Base-by-base conservation (phyloP, 2,113 vertebrate genomes). In the Numida meleagris region DNA sequence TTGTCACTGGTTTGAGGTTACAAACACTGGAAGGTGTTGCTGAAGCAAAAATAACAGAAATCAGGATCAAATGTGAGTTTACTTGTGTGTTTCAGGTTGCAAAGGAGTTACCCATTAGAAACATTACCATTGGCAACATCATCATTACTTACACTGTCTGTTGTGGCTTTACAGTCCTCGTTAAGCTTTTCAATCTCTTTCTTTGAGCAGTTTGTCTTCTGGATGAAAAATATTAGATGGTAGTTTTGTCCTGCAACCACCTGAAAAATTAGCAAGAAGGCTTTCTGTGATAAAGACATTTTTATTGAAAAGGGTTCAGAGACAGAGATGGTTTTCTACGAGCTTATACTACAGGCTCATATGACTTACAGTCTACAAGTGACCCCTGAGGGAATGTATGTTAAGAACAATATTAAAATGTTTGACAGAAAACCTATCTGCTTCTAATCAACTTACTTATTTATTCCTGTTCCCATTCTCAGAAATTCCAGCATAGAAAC, bases 201-300 rank as follows among this genome's bases (percentile, higher is more conserved):
- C 62, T 98, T 98, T 70, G 97, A 95, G 90, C 97, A 98, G 15
- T 86, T 96, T 46, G 97, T 98, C 87, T 96, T 94, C 27, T 2
- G 31, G 59, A 86, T 9, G 7, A 1, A 15, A 90, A 98, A 98
- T 25, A 3, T 42, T 48, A 97, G 31, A 21, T 0, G 17, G 68
- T 82, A 98, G 1, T 14, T 96, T 33, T 3, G 1, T 78, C 97
- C 98, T 76, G 76, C 82, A 68, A 96, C 95, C 40, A 94, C 46
- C 97, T 98, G 93, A 70, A 97, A 97, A 67, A 86, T 84, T 48
- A 94, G 45, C 78, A 93, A 94, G n/a, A 94, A 67, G 8, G 5
- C 8, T 93, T 89, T 84, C 21, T 55, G 62, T 58, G 12, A 23
- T 86, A 46, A 95, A 88, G 40, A 11, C 4, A 3, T 88, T 82